Evolutionary conservation across 2,797 vertebrate genomes (phyloP).

Genomic region (Galaxias olidus): DNA sequence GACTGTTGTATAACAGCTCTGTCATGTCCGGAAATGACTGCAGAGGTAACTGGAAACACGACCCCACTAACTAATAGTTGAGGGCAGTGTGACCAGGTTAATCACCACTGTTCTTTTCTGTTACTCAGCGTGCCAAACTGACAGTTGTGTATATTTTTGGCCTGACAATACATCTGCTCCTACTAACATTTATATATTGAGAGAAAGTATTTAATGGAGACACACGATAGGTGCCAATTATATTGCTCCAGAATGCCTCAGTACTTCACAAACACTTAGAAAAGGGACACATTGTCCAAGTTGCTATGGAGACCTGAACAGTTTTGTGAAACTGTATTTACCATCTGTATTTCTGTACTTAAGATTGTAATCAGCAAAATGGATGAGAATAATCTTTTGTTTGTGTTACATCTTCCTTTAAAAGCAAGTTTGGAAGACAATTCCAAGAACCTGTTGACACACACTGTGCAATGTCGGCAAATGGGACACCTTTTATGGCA

Average conservation of each 20-base stretch:
- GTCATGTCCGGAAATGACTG: not conserved
- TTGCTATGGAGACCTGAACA: slow-evolving; percentile 10
- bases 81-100: not conserved
- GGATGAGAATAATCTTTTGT: not conserved
- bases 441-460: slow-evolving; percentile 6
- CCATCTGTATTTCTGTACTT: not conserved
- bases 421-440: not conserved
- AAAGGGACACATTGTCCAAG: not conserved
- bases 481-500: slow-evolving; percentile 19
- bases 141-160: not conserved
- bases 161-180: not conserved
- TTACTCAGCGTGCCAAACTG: not conserved
- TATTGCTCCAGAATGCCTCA: not conserved
- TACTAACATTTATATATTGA: not conserved
- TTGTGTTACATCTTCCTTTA: not conserved
- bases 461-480: not conserved
- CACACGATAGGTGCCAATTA: not conserved
- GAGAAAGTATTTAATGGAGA: slow-evolving; percentile 3
- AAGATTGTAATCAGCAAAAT: slow-evolving; percentile 7
- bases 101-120: slow-evolving; percentile 4
- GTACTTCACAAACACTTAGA: not conserved
- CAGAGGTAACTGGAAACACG: not conserved
- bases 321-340: not conserved
- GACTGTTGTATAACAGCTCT: not conserved
- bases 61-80: not conserved